A percentile compares a stretch with the other conserved stretches of the same genome.
Evolutionary conservation across 2,113 vertebrate genomes (phyloP).

Genomic region (Lontra canadensis): DNA sequence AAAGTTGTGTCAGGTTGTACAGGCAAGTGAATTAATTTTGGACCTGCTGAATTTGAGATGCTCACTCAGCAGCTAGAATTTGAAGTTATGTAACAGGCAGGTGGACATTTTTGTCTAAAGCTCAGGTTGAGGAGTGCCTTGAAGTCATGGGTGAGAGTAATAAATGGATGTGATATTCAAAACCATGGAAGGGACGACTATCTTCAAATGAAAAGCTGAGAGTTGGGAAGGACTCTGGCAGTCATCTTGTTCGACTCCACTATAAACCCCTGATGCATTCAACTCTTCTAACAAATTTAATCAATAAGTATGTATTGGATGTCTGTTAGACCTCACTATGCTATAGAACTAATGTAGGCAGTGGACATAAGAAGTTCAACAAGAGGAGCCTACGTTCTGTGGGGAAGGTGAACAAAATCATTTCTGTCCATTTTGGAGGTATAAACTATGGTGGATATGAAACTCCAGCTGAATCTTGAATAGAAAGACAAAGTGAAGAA

Average conservation of each 20-base stretch:
- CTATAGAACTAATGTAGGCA: neutral
- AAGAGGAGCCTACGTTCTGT: neutral
- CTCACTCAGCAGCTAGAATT: neutral
- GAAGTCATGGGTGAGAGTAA: neutral
- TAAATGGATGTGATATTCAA: neutral
- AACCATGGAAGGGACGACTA: neutral
- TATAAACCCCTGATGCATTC: neutral
- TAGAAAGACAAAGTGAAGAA: neutral
- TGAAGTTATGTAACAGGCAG: neutral
- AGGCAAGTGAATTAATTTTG: neutral
- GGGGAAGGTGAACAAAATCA: neutral
- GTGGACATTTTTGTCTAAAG: constrained; percentile 2
- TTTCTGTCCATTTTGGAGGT: neutral
- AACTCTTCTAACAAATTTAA: neutral
- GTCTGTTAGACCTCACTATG: neutral
- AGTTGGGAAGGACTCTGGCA: neutral
- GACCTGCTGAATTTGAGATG: neutral
- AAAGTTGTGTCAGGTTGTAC: neutral
- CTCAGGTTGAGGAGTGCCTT: neutral
- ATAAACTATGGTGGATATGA: neutral
- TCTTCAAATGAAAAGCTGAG: constrained; percentile 1
- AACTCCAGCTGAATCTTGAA: neutral
- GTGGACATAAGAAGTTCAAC: neutral
- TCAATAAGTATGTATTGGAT: neutral
- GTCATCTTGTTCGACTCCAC: neutral